A percentile compares a stretch with the other conserved stretches of the same genome.
phyloP scores from a whole-genome alignment of 53 echinoderm and acorn worm species.

The Arbacia lixula region DNA sequence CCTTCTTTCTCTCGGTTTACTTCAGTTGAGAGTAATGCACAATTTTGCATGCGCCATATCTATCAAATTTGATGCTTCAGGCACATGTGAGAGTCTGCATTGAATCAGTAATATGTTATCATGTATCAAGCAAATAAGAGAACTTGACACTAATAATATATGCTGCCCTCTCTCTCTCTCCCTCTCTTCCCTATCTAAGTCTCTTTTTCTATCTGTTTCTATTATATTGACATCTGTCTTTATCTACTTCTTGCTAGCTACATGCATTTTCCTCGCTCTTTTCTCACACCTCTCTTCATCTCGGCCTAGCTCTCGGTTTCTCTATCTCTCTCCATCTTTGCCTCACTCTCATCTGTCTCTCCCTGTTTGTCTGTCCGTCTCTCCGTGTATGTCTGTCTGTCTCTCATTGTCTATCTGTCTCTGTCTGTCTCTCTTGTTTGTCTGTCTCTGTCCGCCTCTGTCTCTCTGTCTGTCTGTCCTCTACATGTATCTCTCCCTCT shows the following conservation, averaged over 20 bases:
- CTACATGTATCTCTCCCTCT: background rate
- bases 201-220: background rate
- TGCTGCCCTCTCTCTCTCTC: background rate
- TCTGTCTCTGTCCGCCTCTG: background rate
- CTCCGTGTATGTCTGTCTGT: background rate
- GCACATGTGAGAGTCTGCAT: no score
- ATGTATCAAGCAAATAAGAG: no score
- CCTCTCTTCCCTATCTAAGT: background rate
- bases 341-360: background rate
- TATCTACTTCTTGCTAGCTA: background rate
- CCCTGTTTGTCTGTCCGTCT: background rate
- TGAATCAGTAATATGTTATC: no score
- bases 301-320: background rate
- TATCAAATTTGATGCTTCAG: no score
- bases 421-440: no score
- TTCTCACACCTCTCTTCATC: background rate
- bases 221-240: background rate
- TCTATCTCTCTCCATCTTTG: background rate
- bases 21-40: no score
- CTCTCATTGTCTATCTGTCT: no score
- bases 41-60: no score
- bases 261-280: background rate
- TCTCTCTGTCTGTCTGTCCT: background rate
- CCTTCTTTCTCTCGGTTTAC: no score
- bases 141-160: background rate